These are phyloP conservation scores for Xenentodon cancila DNA, from an alignment of 2,797 vertebrate species.

Conservation along the genomic window DNA sequence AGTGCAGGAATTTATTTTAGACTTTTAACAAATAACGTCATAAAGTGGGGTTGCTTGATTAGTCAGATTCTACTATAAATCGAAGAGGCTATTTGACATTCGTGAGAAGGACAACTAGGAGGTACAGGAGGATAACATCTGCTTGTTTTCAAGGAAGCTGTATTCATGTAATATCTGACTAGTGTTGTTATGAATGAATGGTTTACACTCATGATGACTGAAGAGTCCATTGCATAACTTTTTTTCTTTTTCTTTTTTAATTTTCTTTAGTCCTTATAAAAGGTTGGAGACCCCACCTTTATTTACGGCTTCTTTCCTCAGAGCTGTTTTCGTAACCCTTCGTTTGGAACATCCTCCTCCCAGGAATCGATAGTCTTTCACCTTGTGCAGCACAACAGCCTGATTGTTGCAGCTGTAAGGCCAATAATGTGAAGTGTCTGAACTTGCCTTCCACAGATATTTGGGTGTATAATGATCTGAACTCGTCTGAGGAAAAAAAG, in stretches of 20 bases:
- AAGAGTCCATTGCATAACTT: background rate
- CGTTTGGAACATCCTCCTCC: conserved; percentile 56
- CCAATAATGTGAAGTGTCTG: conserved; percentile 57
- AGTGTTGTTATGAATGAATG: background rate
- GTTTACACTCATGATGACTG: background rate
- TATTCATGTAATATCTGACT: no score
- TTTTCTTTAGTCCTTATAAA: conserved; percentile 16
- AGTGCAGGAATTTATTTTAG: no score
- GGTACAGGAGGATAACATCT: no score
- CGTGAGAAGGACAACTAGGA: no score
- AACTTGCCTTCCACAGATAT: conserved; percentile 30
- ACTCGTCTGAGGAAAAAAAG: conserved; percentile 21
- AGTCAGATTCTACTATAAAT: no score
- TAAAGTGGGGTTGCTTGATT: no score
- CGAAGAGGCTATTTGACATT: no score
- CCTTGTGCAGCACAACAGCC: conserved; percentile 55
- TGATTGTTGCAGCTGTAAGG: conserved; percentile 61
- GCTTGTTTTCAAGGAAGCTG: no score
- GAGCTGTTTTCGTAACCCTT: conserved; percentile 56
- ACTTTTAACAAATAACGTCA: no score
- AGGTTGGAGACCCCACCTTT: conserved; percentile 37
- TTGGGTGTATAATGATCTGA: conserved; percentile 14
- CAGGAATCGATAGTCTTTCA: conserved; percentile 71
- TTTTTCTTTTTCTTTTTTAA: no score
- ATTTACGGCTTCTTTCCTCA: conserved; percentile 52